phyloP scores from a whole-genome alignment of 2,888 invertebrate genomes.

The Orthosia gracilis region DNA sequence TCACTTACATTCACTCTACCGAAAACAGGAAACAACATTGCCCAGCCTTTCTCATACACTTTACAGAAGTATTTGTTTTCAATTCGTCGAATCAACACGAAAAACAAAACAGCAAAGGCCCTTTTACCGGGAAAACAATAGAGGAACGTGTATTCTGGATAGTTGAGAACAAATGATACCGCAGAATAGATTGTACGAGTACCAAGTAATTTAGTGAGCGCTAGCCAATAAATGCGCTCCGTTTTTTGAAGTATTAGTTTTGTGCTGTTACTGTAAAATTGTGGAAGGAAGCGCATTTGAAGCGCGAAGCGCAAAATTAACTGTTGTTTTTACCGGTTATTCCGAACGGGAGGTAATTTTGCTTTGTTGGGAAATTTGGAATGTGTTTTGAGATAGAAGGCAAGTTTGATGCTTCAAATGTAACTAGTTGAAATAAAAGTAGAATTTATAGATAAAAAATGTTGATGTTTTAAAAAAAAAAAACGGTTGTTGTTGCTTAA shows the following conservation, averaged over 20 bases:
- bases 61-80: constrained; percentile 47
- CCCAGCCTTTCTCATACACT: constrained; percentile 13
- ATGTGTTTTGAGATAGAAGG: not conserved
- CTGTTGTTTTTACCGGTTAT: constrained; percentile 27
- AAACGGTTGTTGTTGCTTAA: too few species aligned
- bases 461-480: too few species aligned
- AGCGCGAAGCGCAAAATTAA: too few species aligned
- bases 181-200: constrained; percentile 56
- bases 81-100: constrained; percentile 40
- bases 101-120: constrained; percentile 38
- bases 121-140: constrained; percentile 49
- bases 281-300: constrained; percentile 33
- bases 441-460: too few species aligned
- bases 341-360: not conserved
- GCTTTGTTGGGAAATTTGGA: constrained; percentile 11
- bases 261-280: constrained; percentile 40
- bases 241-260: constrained; percentile 57
- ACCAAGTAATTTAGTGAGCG: constrained; percentile 60
- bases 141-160: constrained; percentile 29
- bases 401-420: not conserved
- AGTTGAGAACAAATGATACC: constrained; percentile 54
- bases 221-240: constrained; percentile 43
- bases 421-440: not conserved
- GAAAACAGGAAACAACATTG: constrained; percentile 21
- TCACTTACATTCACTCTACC: constrained; percentile 19